Conservation (phyloP, 2,113 vertebrate species). For the Noctilio leporinus region DNA sequence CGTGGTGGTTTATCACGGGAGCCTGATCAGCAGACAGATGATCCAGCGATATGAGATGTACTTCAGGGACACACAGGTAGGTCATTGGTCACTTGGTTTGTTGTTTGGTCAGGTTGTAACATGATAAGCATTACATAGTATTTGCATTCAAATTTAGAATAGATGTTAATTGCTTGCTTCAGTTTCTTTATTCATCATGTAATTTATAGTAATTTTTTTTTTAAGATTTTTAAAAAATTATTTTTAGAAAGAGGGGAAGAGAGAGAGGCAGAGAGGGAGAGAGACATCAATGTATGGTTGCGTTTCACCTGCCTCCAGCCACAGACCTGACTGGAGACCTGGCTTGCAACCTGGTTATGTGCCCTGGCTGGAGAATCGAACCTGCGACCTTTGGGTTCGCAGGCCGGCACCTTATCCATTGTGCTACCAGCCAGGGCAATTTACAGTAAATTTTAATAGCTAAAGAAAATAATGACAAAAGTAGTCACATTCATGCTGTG, state of each 20-base stretch:
- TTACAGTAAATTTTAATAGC: constrained; percentile 5
- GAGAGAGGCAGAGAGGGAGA: too few species aligned
- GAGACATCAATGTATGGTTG: too few species aligned
- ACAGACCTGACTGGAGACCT: too few species aligned
- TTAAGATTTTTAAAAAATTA: too few species aligned
- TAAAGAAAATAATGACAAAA: not conserved
- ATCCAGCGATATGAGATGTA: constrained; percentile 99
- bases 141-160: not conserved
- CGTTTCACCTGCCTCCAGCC: too few species aligned
- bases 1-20: constrained; percentile 97
- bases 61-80: constrained; percentile 96
- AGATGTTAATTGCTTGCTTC: constrained; percentile 4
- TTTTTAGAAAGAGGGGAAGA: too few species aligned
- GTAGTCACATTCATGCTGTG: not conserved
- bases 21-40: constrained; percentile 97
- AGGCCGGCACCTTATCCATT: too few species aligned
- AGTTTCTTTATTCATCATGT: not conserved
- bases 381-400: too few species aligned
- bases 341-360: too few species aligned
- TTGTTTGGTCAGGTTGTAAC: not conserved
- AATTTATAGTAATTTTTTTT: constrained; percentile 1
- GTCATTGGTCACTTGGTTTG: not conserved
- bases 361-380: too few species aligned
- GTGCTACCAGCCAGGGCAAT: too few species aligned
- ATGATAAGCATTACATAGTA: not conserved